Evolutionary conservation across 2,113 vertebrate genomes (phyloP), one percentile per base, ranked within the genome.

Genomic region (Pterophyllum scalare): DNA sequence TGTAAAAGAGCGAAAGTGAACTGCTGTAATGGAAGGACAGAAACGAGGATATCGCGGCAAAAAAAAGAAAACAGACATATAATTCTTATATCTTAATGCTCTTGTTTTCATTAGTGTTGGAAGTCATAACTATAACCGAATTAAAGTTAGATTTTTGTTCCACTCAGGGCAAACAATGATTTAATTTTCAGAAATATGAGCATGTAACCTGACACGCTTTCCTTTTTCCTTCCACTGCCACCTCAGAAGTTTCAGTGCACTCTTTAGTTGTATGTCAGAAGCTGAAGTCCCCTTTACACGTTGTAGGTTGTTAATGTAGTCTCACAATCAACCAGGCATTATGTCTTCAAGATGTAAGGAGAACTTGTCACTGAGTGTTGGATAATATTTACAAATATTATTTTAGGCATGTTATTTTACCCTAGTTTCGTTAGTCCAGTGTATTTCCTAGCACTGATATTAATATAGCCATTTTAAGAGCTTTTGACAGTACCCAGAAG

Each of bases 241-340:
- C 17, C 61, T 64, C 40, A 28, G 35, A 46, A 62, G 35, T 84
- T 87, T 88, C 77, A 80, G 38, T 28, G 17, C n/a, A 74, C 9
- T 28, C 40, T 72, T 82, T 19, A 79, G 15, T 59, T 80, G 12
- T 43, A 54, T 31, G 35, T 15, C 11, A 85, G 31, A 67, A 82
- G 76, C 84, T 77, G 59, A 93, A 92, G 90, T 90, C 75, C 85
- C 78, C 78, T 74, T 84, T 83, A 86, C 81, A 77, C 76, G 6
- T 59, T 26, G n/a, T 24, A n/a, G 81, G 38, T 77, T 62, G 33
- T 76, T 85, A 80, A 87, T 84, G 85, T 77, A 67, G 82, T 88
- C 87, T 59, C 79, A 58, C 62, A 38, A 89, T 87, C 80, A 58
- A 70, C 38, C 9, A 31, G 28, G 40, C 46, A 8, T 1, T 40